Evolutionary conservation across 2,888 invertebrate genomes (phyloP), one percentile per base, ranked within the genome.

Genomic region (Mayetiola destructor): DNA sequence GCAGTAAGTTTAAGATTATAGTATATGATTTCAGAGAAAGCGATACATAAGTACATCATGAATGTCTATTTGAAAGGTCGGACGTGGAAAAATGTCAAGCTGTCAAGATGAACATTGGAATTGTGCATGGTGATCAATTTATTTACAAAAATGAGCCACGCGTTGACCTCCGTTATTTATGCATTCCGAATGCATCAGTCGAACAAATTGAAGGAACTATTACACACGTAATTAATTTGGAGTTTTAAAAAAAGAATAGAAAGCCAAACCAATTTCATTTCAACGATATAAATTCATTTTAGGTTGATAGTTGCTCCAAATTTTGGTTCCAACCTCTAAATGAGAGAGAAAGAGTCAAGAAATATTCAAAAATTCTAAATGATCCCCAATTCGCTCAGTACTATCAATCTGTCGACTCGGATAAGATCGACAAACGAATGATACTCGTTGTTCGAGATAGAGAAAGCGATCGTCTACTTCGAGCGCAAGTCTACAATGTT

Each of bases 321-420:
- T 73, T 73, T 56, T 73, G 62, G 59, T 72, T 72, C 21, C 69
- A 68, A 61, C 71, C 72, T 0, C 29, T 18, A 32, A 10, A 16
- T 53, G 32, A 53, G 10, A 2, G 27, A 12, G 3, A 27, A 27
- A 3, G 2, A n/a, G 10, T 48, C 16, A 27, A 48, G 16, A 1
- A 27, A 9, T 48, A 3, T 3, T 8, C 48, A 6, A 3, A 27
- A 48, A 48, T 27, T 48, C n/a, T n/a, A 27, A 48, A 48, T 27
- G 40, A 48, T 36, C n/a, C n/a, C n/a, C n/a, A n/a, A n/a, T n/a
- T n/a, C n/a, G n/a, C n/a, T n/a, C n/a, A n/a, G n/a, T n/a, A n/a
- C n/a, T n/a, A n/a, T n/a, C n/a, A n/a, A n/a, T n/a, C n/a, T n/a
- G n/a, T n/a, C n/a, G n/a, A n/a, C n/a, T n/a, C n/a, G n/a, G n/a